Percentiles rank a stretch among this genome's conserved stretches.
Conservation (phyloP, 2,113 vertebrate genomes). For the Dicaeum eximium region DNA sequence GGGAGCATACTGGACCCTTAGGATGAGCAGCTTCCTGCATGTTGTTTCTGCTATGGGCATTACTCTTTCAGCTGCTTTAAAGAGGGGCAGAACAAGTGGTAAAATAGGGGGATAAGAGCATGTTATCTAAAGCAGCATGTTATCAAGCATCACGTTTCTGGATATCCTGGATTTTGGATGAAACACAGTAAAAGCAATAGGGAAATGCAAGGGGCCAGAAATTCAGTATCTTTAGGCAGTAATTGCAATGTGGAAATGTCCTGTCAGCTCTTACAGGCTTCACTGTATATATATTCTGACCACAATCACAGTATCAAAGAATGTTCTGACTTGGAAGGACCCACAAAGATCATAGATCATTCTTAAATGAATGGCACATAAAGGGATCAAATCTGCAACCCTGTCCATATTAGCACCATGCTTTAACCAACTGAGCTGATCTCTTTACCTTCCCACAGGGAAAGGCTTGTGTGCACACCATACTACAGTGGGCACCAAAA, state of each 20-base stretch:
- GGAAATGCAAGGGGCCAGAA: neutral
- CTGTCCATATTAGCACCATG: neutral
- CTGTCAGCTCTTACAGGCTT: neutral
- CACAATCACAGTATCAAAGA: neutral
- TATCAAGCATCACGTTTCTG: neutral
- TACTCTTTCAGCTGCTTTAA: neutral
- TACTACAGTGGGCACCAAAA: neutral
- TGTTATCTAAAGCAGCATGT: neutral
- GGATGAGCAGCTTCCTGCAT: neutral
- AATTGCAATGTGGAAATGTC: neutral
- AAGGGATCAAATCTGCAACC: neutral
- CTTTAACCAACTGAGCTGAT: neutral
- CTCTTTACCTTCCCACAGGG: neutral
- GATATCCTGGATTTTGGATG: neutral
- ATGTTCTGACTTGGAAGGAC: neutral
- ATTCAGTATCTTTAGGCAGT: neutral
- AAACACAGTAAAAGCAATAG: neutral
- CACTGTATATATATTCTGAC: neutral
- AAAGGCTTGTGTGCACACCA: fast-evolving
- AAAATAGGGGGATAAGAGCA: too few relatives aligned
- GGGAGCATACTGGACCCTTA: neutral
- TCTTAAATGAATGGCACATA: neutral
- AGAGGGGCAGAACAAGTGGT: too few relatives aligned
- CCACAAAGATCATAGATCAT: neutral
- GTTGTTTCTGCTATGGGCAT: neutral